Conservation (phyloP, 2,113 vertebrate species). For the Ceratotherium simum region DNA sequence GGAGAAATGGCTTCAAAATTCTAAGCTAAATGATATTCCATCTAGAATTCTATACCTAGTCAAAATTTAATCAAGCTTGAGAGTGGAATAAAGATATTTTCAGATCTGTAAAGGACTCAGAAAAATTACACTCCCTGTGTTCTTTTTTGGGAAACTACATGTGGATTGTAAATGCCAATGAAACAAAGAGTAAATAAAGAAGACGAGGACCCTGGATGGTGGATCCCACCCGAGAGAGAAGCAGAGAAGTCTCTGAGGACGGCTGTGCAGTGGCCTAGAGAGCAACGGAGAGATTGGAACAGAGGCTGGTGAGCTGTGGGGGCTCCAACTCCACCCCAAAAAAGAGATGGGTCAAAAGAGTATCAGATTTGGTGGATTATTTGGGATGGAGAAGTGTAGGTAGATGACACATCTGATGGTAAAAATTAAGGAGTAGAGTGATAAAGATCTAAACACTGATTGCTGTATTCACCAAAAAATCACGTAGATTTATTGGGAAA, state of each 20-base stretch:
- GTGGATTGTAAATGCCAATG: not conserved
- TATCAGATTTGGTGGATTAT: not conserved
- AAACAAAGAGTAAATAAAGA: not conserved
- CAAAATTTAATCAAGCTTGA: not conserved
- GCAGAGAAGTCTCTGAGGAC: not conserved
- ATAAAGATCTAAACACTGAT: not conserved
- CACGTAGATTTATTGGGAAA: not conserved
- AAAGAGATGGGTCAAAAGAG: not conserved
- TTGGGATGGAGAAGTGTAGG: not conserved
- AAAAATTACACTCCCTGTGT: not conserved
- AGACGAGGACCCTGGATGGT: not conserved
- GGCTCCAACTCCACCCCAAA: not conserved
- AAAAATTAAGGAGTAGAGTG: not conserved
- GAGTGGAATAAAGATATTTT: not conserved
- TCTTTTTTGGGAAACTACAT: not conserved
- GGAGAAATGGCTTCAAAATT: not conserved
- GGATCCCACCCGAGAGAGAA: no score
- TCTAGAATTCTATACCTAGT: not conserved
- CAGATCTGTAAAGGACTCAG: not conserved
- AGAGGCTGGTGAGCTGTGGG: not conserved
- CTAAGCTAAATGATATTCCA: not conserved
- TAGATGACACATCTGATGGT: not conserved
- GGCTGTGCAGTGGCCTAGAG: no score
- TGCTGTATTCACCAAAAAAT: not conserved
- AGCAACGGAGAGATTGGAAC: not conserved